Evolutionary conservation across 2,113 vertebrate species (phyloP).

Genomic region (Dryoscopus gambensis): DNA sequence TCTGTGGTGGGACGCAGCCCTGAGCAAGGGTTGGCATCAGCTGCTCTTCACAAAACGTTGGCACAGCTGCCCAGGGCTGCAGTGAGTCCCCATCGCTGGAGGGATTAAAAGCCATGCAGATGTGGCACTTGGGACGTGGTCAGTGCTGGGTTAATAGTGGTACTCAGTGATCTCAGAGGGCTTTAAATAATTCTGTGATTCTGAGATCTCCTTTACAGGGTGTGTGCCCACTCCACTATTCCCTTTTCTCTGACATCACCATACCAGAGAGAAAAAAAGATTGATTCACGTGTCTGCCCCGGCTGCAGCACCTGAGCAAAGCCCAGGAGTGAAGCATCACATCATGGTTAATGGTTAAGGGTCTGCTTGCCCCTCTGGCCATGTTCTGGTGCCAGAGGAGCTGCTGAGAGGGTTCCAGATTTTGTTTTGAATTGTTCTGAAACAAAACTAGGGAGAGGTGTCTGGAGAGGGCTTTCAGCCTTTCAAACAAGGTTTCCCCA

Average conservation of each 20-base stretch:
- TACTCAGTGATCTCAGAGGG: not conserved
- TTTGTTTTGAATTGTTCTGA: not conserved
- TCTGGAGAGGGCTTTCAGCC: not conserved
- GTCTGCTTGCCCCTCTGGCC: not conserved
- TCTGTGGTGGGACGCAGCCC: not conserved
- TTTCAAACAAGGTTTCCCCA: not conserved
- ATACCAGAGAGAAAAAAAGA: not conserved
- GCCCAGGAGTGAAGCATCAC: not conserved
- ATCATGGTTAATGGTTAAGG: accelerated
- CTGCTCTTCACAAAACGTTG: not conserved
- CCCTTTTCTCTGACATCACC: not conserved
- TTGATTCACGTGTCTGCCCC: not conserved
- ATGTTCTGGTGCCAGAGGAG: not conserved
- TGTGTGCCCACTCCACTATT: accelerated
- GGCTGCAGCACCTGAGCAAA: not conserved
- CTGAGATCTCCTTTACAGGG: not conserved
- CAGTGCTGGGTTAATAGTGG: not conserved
- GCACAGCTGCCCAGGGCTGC: not conserved
- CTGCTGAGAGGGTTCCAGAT: not conserved
- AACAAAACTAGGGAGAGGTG: not conserved
- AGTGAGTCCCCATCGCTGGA: not conserved
- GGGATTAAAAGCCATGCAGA: accelerated
- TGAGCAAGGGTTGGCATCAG: not conserved
- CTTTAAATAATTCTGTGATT: not conserved
- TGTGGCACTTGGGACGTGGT: not conserved